Conservation (phyloP, 2,888 invertebrate genomes). For the Chorisops tibialis region DNA sequence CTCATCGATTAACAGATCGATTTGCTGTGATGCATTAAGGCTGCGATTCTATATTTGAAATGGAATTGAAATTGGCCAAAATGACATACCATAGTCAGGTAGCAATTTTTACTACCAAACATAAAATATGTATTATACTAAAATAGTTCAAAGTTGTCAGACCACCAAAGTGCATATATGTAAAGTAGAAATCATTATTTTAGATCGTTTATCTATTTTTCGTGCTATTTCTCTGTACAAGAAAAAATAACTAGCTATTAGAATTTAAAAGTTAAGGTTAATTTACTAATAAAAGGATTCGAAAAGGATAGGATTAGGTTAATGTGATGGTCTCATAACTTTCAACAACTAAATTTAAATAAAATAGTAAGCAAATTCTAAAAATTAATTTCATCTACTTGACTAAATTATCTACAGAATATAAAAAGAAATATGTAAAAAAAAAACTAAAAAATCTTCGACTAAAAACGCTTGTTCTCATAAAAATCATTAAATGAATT, state of each 20-base stretch:
- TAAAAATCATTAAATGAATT: slow-evolving; percentile 21
- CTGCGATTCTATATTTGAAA: slow-evolving; percentile 36
- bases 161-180: slow-evolving; percentile 3
- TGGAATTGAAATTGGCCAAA: not conserved
- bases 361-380: slow-evolving; percentile 14
- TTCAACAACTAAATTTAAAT: not conserved
- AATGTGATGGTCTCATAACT: slow-evolving; percentile 30
- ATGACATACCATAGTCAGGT: no score
- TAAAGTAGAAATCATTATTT: no score
- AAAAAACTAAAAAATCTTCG: slow-evolving; percentile 42
- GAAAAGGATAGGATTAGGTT: not conserved
- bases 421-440: slow-evolving; percentile 23
- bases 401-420: not conserved
- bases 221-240: no score
- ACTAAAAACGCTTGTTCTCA: slow-evolving; percentile 51
- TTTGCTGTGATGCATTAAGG: slow-evolving; percentile 50
- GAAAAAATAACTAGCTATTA: no score
- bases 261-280: not conserved
- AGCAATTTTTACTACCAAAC: no score
- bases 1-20: slow-evolving; percentile 62
- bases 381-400: slow-evolving; percentile 10
- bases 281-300: not conserved
- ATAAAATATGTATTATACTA: no score
- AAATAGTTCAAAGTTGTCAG: not conserved
- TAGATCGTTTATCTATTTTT: no score